These are phyloP conservation scores for Bryconaethiops microstoma DNA, from an alignment of 2,797 vertebrate species.

Conservation along the genomic window DNA sequence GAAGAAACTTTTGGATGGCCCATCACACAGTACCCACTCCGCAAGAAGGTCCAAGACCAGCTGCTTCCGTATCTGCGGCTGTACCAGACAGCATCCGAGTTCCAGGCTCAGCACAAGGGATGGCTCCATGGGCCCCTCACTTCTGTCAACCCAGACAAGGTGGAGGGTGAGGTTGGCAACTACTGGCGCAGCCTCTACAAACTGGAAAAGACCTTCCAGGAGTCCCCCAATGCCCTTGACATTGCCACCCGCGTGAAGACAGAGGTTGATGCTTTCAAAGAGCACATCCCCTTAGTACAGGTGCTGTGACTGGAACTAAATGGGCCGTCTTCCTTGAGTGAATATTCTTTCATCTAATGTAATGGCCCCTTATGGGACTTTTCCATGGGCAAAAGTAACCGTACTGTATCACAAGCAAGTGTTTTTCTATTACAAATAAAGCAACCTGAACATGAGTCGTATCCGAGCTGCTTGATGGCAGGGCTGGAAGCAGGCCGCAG, in stretches of 20 bases:
- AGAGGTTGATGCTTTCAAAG: slow-evolving; percentile 84
- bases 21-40: slow-evolving; percentile 82
- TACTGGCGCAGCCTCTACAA: slow-evolving; percentile 84
- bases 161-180: slow-evolving; percentile 81
- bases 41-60: slow-evolving; percentile 81
- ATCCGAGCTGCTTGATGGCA: too few relatives aligned
- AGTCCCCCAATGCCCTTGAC: slow-evolving; percentile 77
- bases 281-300: slow-evolving; percentile 83
- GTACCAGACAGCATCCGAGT: slow-evolving; percentile 80
- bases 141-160: slow-evolving; percentile 82
- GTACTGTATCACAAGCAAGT: too few relatives aligned
- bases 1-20: slow-evolving; percentile 86
- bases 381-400: too few relatives aligned
- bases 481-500: too few relatives aligned
- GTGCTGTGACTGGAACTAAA: slow-evolving; percentile 54
- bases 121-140: slow-evolving; percentile 83
- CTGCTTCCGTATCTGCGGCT: slow-evolving; percentile 85
- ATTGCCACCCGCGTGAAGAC: slow-evolving; percentile 76
- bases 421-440: too few relatives aligned
- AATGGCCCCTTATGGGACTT: not conserved
- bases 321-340: not conserved
- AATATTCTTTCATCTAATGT: not conserved
- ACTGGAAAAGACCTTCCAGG: slow-evolving; percentile 81
- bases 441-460: too few relatives aligned
- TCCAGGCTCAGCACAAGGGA: slow-evolving; percentile 72